phyloP scores from a whole-genome alignment of 2,797 vertebrate species.

The Eulemur coronatus region DNA sequence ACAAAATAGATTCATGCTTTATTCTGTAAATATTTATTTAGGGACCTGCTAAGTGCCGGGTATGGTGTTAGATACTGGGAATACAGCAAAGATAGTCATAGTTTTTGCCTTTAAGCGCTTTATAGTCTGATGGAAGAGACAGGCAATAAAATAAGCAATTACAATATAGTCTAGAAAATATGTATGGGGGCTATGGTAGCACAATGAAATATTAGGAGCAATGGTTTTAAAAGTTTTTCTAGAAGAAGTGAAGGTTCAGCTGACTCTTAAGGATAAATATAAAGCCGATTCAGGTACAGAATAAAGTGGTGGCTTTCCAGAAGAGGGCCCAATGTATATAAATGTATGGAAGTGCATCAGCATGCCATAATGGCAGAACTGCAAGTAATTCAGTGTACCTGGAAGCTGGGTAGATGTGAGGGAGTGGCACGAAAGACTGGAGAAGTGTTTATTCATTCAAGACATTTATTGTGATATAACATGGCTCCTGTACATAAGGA shows the following conservation, averaged over 20 bases:
- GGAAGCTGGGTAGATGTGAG: background rate
- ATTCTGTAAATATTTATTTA: slow-evolving; percentile 5
- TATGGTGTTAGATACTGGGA: background rate
- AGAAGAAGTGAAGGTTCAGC: background rate
- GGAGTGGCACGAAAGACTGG: background rate
- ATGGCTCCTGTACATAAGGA: background rate
- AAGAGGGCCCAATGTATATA: background rate
- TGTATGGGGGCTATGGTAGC: background rate
- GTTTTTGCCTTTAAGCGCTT: background rate
- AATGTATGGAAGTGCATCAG: background rate
- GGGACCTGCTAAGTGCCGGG: background rate
- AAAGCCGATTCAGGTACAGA: background rate
- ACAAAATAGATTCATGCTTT: slow-evolving; percentile 7
- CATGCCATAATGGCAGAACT: background rate
- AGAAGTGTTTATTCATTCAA: background rate
- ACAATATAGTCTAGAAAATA: background rate
- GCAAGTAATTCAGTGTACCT: background rate
- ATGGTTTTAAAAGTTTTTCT: background rate
- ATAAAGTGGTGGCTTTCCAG: background rate
- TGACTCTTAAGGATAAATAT: background rate
- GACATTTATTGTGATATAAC: background rate
- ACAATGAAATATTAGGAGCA: background rate
- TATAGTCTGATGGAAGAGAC: background rate
- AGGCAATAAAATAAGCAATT: background rate
- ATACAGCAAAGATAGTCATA: background rate